Conservation (phyloP, 2,113 vertebrate species). For the Lophius piscatorius region DNA sequence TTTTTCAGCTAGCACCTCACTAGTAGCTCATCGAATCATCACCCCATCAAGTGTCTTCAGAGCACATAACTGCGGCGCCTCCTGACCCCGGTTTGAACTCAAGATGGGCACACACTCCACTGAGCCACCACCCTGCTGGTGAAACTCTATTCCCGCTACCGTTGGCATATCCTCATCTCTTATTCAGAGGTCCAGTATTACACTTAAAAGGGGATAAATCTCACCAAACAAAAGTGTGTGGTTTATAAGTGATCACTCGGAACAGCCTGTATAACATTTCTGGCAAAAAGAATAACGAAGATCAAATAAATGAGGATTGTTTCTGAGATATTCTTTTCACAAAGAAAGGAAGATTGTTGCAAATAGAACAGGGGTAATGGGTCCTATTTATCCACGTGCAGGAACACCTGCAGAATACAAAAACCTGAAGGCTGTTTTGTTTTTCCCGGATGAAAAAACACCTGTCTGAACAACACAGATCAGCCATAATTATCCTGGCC, state of each 20-base stretch:
- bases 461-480: conserved; percentile 1
- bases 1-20: not conserved
- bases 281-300: too few relatives aligned
- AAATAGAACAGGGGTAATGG: too few relatives aligned
- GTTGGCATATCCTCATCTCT: not conserved
- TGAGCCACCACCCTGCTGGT: conserved; percentile 13
- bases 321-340: too few relatives aligned
- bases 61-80: not conserved
- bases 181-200: not conserved
- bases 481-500: conserved; percentile 40
- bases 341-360: too few relatives aligned
- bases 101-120: conserved; percentile 6
- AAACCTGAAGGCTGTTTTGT: not conserved
- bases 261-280: not conserved
- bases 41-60: not conserved
- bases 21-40: not conserved
- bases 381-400: too few relatives aligned
- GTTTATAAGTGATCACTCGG: not conserved
- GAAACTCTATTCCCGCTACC: conserved; percentile 13
- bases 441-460: not conserved
- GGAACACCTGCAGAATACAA: not conserved
- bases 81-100: conserved; percentile 43
- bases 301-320: too few relatives aligned
- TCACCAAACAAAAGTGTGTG: not conserved
- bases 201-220: not conserved